These are phyloP conservation scores for Coptodon rendalli DNA, from an alignment of 2,113 vertebrate genomes.

Conservation along the genomic window DNA sequence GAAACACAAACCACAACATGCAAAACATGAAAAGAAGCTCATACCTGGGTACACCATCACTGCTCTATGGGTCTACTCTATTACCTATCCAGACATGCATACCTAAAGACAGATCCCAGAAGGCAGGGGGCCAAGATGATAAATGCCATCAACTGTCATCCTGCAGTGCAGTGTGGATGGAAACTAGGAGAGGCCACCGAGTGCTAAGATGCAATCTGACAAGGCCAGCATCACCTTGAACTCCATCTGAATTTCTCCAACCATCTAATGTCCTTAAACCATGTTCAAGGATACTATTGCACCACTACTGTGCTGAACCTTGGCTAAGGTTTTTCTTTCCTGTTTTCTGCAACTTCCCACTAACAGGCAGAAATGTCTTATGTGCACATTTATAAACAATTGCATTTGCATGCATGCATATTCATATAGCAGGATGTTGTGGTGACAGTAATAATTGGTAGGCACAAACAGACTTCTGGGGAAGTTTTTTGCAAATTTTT, in stretches of 20 bases:
- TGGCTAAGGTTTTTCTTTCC: background rate
- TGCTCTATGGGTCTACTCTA: background rate
- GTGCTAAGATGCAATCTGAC: background rate
- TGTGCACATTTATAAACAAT: conserved; percentile 1
- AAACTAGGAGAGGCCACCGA: background rate
- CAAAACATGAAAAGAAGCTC: background rate
- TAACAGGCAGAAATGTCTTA: background rate
- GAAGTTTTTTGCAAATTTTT: background rate
- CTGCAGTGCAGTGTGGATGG: background rate
- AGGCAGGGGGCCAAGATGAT: conserved; percentile 19
- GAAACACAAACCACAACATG: background rate
- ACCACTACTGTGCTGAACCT: background rate
- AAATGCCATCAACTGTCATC: conserved; percentile 21
- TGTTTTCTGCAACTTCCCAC: background rate
- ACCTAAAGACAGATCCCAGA: conserved; percentile 35
- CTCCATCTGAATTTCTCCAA: background rate
- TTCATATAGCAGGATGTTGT: conserved; percentile 5
- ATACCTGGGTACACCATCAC: background rate
- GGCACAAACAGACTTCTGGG: conserved; percentile 8
- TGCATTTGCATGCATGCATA: background rate
- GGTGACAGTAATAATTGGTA: background rate
- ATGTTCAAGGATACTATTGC: background rate
- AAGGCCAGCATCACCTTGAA: conserved; percentile 4
- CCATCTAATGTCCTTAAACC: background rate
- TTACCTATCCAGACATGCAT: conserved; percentile 17